phyloP scores from a whole-genome alignment of 2,888 invertebrate species.

The Caenorhabditis virilis region DNA sequence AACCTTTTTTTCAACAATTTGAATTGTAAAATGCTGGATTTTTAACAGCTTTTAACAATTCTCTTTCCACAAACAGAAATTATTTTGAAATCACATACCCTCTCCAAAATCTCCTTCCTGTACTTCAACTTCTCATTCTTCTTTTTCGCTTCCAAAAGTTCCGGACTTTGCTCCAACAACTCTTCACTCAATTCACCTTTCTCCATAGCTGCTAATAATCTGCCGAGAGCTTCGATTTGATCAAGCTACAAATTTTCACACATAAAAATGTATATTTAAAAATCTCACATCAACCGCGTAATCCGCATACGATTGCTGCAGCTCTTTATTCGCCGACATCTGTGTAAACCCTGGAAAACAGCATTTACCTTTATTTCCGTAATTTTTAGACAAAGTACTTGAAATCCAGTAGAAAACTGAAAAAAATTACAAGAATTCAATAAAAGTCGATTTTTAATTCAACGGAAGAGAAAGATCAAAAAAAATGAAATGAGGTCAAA shows the following conservation, averaged over 20 bases:
- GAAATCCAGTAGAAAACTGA: not conserved
- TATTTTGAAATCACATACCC: no score
- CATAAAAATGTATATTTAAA: not conserved
- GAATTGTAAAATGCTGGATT: no score
- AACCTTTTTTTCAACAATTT: no score
- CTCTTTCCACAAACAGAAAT: no score
- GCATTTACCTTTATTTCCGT: no score
- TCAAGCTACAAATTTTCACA: slow-evolving; percentile 22
- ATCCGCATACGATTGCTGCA: slow-evolving; percentile 25
- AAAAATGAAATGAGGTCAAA: not conserved
- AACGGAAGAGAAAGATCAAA: not conserved
- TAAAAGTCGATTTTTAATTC: not conserved
- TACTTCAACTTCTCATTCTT: slow-evolving; percentile 60
- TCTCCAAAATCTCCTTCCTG: slow-evolving; percentile 54
- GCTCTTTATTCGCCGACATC: slow-evolving; percentile 29
- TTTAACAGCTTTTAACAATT: no score
- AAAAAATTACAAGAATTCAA: slow-evolving; percentile 2
- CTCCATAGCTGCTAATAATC: slow-evolving; percentile 50
- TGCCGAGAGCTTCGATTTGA: slow-evolving; percentile 35
- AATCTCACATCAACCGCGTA: slow-evolving; percentile 18
- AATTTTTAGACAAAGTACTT: not conserved
- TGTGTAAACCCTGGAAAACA: slow-evolving; percentile 18
- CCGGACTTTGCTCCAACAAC: slow-evolving; percentile 55
- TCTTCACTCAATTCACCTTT: slow-evolving; percentile 50
- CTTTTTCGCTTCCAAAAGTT: slow-evolving; percentile 45